Evolutionary conservation across 2,888 invertebrate species (phyloP).

Genomic region (Dascillus cervinus): DNA sequence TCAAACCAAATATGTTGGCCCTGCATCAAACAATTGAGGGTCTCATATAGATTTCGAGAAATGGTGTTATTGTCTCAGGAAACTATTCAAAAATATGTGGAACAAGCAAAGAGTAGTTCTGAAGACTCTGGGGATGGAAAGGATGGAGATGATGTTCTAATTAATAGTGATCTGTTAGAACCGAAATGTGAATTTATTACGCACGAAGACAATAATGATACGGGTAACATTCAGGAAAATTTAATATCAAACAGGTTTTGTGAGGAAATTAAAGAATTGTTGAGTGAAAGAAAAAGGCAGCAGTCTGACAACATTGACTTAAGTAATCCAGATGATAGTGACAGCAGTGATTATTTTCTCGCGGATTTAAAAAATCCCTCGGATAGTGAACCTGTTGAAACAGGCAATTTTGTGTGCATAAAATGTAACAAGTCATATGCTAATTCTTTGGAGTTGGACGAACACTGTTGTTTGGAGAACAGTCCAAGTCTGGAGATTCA

Average conservation of each 20-base stretch:
- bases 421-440: slow-evolving; percentile 1
- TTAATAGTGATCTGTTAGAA: neutral
- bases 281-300: neutral
- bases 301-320: neutral
- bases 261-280: neutral
- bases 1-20: slow-evolving; percentile 21
- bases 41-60: slow-evolving; percentile 24
- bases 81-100: slow-evolving; percentile 12
- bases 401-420: neutral
- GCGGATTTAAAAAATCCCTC: slow-evolving; percentile 2
- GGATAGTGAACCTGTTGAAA: neutral
- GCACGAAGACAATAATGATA: neutral
- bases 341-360: slow-evolving; percentile 5
- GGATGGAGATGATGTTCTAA: no score
- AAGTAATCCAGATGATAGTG: slow-evolving; percentile 3
- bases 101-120: neutral
- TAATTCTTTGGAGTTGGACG: neutral
- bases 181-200: slow-evolving; percentile 1
- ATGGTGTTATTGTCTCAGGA: slow-evolving; percentile 25
- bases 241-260: no score
- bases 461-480: slow-evolving; percentile 1
- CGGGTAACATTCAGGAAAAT: no score
- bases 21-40: slow-evolving; percentile 21
- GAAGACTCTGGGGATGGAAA: slow-evolving; percentile 2
- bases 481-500: slow-evolving; percentile 2